phyloP scores from a whole-genome alignment of 1,140 invertebrate species.

The Ips typographus region DNA sequence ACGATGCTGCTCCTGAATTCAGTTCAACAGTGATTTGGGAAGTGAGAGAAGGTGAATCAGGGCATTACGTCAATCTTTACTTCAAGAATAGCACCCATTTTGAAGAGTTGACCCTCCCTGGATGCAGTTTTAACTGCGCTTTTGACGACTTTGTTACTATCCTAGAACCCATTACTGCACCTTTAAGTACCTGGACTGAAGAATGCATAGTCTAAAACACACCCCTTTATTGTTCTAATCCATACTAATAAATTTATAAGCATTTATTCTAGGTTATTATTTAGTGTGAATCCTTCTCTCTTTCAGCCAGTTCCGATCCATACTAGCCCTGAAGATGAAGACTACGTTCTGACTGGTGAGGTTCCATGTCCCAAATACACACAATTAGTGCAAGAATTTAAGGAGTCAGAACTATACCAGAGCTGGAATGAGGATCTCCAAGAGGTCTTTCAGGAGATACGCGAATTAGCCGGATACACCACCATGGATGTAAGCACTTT shows the following conservation, averaged over 20 bases:
- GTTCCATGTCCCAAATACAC: slow-evolving; percentile 66
- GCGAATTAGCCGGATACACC: slow-evolving; percentile 13
- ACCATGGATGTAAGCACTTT: slow-evolving; percentile 56
- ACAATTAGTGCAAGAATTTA: slow-evolving; percentile 57
- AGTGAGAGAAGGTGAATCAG: slow-evolving; percentile 53
- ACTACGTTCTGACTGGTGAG: slow-evolving; percentile 61
- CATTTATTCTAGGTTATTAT: background rate
- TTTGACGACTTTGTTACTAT: slow-evolving; percentile 56
- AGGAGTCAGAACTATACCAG: slow-evolving; percentile 58
- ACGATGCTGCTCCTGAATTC: slow-evolving; percentile 72
- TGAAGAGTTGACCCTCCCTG: slow-evolving; percentile 57
- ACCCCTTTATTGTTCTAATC: too few relatives aligned
- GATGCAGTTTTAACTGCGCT: slow-evolving; percentile 60
- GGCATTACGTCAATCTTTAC: slow-evolving; percentile 55
- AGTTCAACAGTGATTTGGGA: slow-evolving; percentile 71
- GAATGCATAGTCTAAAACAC: slow-evolving; percentile 23
- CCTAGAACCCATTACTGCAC: slow-evolving; percentile 35
- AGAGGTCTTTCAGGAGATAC: slow-evolving; percentile 10
- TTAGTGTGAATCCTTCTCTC: background rate
- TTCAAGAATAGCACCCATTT: slow-evolving; percentile 63
- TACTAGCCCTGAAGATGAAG: slow-evolving; percentile 64
- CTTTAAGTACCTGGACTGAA: slow-evolving; percentile 29
- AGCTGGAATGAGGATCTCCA: slow-evolving; percentile 3
- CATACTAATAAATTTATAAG: background rate
- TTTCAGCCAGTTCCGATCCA: slow-evolving; percentile 66